Base-by-base conservation (phyloP, 2,113 vertebrate genomes). In the Larimichthys crocea region DNA sequence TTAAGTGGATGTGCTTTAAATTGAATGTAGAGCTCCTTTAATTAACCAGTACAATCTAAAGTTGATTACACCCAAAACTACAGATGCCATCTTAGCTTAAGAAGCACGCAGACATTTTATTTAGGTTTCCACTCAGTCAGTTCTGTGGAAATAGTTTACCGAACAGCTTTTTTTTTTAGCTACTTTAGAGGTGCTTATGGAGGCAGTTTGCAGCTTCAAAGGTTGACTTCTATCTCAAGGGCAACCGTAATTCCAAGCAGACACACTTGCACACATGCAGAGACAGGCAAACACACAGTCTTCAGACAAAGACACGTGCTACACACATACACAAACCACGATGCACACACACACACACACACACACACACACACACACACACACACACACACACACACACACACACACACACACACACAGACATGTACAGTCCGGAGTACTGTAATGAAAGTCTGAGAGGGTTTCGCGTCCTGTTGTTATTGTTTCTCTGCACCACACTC, bases 151-250 rank as follows among this genome's bases (percentile, higher is more conserved):
- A 86, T 49, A 76, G 75, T 86, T 83, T 82, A 62, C 31, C 0
- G 6, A 84, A 68, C 29, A 50, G 2, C 77, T 79, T 73, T 78
- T 73, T 35, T 35, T 40, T 74, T 73, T 48, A 14, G 68, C 40
- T 86, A 87, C 65, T 89, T 83, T 76, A 24, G 73, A 83, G 70
- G 57, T 83, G 87, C 90, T 89, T 86, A 89, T 89, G 82, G 68
- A 89, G 78, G 80, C 84, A 86, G 75, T 89, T 86, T 91, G 69
- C 52, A 87, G 83, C 89, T 86, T 90, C 84, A 91, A 86, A 84
- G 86, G 53, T 86, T 83, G 84, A 83, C 73, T 87, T 89, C 84
- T 86, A 80, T 88, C 87, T 90, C 87, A 89, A 92, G 91, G 88
- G 87, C 86, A 89, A 79, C 73, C 50, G 66, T 85, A 77, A 87